phyloP scores from a whole-genome alignment of 2,888 invertebrate species.

The Sycophila texana region DNA sequence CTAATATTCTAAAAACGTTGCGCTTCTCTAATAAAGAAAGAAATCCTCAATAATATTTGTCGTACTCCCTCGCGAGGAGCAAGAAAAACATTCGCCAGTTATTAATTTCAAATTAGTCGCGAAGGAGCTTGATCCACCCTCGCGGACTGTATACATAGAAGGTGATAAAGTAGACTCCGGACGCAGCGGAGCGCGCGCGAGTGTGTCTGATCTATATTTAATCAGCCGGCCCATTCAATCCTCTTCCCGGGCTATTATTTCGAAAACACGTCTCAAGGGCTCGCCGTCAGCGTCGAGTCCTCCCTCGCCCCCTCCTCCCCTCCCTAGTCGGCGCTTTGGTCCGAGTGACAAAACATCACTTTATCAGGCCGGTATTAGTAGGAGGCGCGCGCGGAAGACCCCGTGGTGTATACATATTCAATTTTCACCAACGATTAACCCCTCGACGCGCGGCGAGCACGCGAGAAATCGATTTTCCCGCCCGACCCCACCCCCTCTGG shows the following conservation, averaged over 20 bases:
- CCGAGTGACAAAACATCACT: constrained; percentile 44
- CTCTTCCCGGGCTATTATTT: constrained; percentile 42
- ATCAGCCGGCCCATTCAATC: constrained; percentile 32
- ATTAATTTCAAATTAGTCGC: no score
- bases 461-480: constrained; percentile 41
- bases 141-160: no score
- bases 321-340: constrained; percentile 26
- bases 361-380: constrained; percentile 21
- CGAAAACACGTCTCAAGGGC: constrained; percentile 39
- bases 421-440: constrained; percentile 48
- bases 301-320: neutral
- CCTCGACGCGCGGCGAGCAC: neutral
- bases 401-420: constrained; percentile 46
- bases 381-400: neutral
- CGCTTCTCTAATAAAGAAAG: no score
- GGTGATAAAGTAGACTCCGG: neutral
- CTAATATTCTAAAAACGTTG: no score
- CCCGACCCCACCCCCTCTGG: neutral
- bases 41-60: no score
- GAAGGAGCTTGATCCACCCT: no score
- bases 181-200: neutral
- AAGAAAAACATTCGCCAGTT: no score
- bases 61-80: no score
- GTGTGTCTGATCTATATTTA: constrained; percentile 49
- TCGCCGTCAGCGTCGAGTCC: neutral